Percentiles rank a stretch among this genome's conserved stretches.
Conservation (phyloP, 2,113 vertebrate genomes). For the Myxocyprinus asiaticus region DNA sequence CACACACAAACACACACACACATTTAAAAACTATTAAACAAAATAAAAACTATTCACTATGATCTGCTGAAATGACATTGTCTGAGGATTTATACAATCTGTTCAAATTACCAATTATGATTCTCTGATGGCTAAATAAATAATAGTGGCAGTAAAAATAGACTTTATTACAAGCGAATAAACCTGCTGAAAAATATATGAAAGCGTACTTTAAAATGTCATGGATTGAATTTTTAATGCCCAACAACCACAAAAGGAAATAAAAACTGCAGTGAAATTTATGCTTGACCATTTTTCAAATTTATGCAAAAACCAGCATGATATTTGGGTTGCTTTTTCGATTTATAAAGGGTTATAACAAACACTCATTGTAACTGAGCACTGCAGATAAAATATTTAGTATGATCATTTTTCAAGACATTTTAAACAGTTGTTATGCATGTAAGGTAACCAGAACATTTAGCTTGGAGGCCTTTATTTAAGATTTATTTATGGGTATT, state of each 20-base stretch:
- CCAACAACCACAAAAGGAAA: conserved; percentile 17
- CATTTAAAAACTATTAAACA: background rate
- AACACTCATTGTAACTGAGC: background rate
- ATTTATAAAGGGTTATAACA: background rate
- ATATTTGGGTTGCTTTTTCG: background rate
- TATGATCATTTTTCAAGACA: background rate
- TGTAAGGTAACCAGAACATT: background rate
- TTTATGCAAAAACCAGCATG: background rate
- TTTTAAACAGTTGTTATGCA: background rate
- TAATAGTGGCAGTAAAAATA: conserved; percentile 19
- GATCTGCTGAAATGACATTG: background rate
- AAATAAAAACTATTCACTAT: background rate
- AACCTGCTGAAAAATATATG: conserved; percentile 24
- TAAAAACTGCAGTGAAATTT: conserved; percentile 7
- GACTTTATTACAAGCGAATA: conserved; percentile 12
- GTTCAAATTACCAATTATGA: conserved; percentile 11
- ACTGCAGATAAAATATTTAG: background rate
- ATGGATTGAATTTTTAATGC: conserved; percentile 25
- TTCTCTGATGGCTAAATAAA: conserved; percentile 11
- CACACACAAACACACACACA: background rate
- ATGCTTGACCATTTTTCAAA: conserved; percentile 3
- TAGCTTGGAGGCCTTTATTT: background rate
- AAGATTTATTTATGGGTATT: no score
- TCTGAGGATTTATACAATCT: conserved; percentile 30
- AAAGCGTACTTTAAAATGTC: conserved; percentile 2